phyloP scores from a whole-genome alignment of 2,797 vertebrate species.

The Alca torda region DNA sequence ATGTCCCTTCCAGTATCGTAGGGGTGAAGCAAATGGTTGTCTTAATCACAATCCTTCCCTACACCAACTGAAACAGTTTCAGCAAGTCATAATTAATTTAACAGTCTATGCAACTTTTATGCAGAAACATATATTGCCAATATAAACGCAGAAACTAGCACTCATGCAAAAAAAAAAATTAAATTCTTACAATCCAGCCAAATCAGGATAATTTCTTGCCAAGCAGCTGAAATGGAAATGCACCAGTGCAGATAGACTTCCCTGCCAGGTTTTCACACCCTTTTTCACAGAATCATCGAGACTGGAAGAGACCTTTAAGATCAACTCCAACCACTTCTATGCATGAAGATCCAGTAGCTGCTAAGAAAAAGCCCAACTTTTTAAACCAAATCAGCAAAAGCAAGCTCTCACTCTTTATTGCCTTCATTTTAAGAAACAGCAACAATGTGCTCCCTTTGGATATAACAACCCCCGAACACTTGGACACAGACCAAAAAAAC shows the following conservation, averaged over 20 bases:
- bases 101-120: background rate
- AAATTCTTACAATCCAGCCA: background rate
- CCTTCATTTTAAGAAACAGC: background rate
- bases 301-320: background rate
- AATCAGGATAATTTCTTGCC: background rate
- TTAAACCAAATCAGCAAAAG: background rate
- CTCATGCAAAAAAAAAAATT: background rate
- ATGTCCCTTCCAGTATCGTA: background rate
- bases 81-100: background rate
- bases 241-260: background rate
- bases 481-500: background rate
- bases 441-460: background rate
- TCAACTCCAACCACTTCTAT: background rate
- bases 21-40: background rate
- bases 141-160: background rate
- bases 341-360: background rate
- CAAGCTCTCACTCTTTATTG: background rate
- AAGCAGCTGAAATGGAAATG: constrained; percentile 4
- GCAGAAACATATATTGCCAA: background rate
- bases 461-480: background rate
- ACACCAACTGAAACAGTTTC: background rate
- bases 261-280: background rate
- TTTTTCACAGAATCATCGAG: background rate
- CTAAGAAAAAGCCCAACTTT: background rate
- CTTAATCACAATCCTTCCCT: background rate